Conservation (phyloP, 2,888 invertebrate species). For the Euzophera pinguis region DNA sequence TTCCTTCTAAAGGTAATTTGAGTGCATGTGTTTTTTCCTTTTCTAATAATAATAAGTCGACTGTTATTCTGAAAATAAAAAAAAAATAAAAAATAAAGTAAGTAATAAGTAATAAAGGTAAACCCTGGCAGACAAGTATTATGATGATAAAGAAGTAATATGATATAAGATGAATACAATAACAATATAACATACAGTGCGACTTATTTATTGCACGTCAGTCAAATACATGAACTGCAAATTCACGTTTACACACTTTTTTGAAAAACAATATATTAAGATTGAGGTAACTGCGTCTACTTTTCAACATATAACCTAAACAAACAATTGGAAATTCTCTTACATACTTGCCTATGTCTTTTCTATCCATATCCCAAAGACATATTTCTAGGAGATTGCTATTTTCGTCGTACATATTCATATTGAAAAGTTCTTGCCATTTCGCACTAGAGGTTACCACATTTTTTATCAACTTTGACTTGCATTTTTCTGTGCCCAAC, state of each 20-base stretch:
- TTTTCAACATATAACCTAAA: neutral
- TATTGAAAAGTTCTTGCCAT: constrained; percentile 97
- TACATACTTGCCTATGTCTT: constrained; percentile 82
- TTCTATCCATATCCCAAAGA: constrained; percentile 89
- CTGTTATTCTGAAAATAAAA: constrained; percentile 70
- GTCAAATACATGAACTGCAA: too few relatives aligned
- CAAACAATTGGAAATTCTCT: neutral
- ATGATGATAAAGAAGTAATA: too few relatives aligned
- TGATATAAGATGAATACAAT: too few relatives aligned
- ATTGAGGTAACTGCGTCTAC: too few relatives aligned
- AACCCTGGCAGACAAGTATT: too few relatives aligned
- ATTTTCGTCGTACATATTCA: constrained; percentile 94
- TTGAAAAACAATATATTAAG: too few relatives aligned
- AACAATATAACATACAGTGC: too few relatives aligned
- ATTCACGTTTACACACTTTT: too few relatives aligned
- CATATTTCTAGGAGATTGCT: constrained; percentile 86
- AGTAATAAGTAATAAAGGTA: too few relatives aligned
- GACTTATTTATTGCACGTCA: too few relatives aligned
- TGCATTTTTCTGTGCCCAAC: constrained; percentile 96
- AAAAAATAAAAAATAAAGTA: too few relatives aligned
- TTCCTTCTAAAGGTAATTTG: constrained; percentile 90
- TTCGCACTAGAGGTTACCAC: constrained; percentile 66
- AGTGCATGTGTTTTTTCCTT: constrained; percentile 93
- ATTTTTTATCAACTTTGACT: constrained; percentile 90
- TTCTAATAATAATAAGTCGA: constrained; percentile 89